phyloP scores from a whole-genome alignment of 2,113 vertebrate genomes.

The Chiloscyllium plagiosum region DNA sequence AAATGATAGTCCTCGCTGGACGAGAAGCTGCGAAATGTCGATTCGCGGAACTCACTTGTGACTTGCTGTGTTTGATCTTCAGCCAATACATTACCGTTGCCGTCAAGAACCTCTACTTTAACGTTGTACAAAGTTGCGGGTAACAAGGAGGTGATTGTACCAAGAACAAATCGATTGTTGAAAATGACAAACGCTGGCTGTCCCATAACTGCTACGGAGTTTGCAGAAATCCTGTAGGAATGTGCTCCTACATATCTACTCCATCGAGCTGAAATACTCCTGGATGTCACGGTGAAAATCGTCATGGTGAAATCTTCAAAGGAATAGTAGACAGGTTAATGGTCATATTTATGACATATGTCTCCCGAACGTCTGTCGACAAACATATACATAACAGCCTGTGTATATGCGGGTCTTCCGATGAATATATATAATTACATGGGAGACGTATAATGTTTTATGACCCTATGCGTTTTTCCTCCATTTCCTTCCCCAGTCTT shows the following conservation, averaged over 20 bases:
- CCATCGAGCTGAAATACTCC: conserved; percentile 61
- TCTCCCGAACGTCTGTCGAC: neutral
- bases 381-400: neutral
- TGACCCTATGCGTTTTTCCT: neutral
- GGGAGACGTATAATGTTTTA: neutral
- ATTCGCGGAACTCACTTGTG: conserved; percentile 51
- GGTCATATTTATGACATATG: neutral
- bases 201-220: conserved; percentile 49
- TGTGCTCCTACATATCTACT: conserved; percentile 49
- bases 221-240: conserved; percentile 65
- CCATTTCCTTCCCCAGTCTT: neutral
- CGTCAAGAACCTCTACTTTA: conserved; percentile 64
- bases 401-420: neutral
- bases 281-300: conserved; percentile 61
- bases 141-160: conserved; percentile 59
- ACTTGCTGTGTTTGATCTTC: conserved; percentile 49
- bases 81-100: conserved; percentile 52
- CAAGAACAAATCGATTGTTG: conserved; percentile 55
- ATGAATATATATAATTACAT: neutral
- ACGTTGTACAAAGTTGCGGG: conserved; percentile 61
- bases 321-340: conserved; percentile 23
- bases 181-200: conserved; percentile 52
- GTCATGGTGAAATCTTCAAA: conserved; percentile 52
- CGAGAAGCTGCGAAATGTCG: too few species aligned
- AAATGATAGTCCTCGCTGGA: neutral